Conservation (phyloP, 2,113 vertebrate genomes). For the Dasyurus viverrinus region DNA sequence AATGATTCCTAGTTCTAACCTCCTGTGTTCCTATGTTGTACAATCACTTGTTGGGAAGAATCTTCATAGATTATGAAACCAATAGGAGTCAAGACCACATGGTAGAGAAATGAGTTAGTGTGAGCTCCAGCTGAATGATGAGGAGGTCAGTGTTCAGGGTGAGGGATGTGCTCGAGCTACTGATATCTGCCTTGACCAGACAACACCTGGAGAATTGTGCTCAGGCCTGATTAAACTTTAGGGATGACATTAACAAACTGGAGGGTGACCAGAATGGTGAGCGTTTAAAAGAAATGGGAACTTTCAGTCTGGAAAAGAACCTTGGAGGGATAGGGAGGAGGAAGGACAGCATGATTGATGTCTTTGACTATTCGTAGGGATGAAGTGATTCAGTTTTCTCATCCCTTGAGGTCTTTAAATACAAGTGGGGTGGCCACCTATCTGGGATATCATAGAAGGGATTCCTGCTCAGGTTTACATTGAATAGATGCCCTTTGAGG, state of each 20-base stretch:
- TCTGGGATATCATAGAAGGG: neutral
- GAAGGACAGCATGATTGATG: neutral
- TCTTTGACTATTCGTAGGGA: neutral
- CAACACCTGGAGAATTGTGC: neutral
- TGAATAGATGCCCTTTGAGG: neutral
- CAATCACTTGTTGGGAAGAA: neutral
- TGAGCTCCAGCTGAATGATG: neutral
- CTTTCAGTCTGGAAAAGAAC: neutral
- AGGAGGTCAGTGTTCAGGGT: neutral
- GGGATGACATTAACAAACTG: neutral
- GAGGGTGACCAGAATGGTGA: neutral
- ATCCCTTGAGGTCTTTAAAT: neutral
- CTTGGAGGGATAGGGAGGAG: neutral
- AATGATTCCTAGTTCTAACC: neutral
- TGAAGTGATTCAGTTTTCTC: neutral
- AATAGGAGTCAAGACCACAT: neutral
- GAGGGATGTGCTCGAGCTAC: neutral
- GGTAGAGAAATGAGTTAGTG: neutral
- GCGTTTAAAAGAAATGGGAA: neutral
- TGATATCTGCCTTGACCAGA: neutral
- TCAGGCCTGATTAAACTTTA: neutral
- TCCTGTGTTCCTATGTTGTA: neutral
- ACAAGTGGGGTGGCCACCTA: neutral
- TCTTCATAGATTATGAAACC: neutral
- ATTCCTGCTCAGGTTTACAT: neutral